Evolutionary conservation across 2,797 vertebrate species (phyloP), one percentile per base, ranked within the genome.

Genomic region (Tragelaphus oryx): DNA sequence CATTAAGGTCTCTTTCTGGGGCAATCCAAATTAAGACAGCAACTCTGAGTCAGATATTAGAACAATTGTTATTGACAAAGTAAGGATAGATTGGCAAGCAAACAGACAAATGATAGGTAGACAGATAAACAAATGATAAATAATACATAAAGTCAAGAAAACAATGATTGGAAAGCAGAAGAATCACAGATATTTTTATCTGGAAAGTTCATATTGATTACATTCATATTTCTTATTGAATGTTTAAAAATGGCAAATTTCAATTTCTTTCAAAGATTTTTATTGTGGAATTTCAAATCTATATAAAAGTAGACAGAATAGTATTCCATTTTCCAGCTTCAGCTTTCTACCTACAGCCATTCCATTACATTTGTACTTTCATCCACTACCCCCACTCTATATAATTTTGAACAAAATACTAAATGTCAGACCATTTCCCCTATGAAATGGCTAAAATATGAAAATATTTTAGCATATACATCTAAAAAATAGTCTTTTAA

Each of bases 191-290:
- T 33, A n/a, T 48, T 87, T 91, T 97, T 75, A 78, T 74, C 65
- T 79, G 50, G 57, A 81, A 93, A 71, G 17, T 93, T 82, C 6
- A 3, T 71, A 48, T 79, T 87, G 76, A 93, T 95, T 95, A 79
- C 80, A 59, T 89, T 86, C 37, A 12, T 22, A 48, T 48, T 85
- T 91, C 59, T 85, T 94, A 46, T 10, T 59, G 3, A 86, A 81
- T 76, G 50, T 50, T 89, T 89, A 52, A 76, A 86, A 86, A 52
- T 59, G 75, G 11, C 5, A 89, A 76, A 68, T 81, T 75, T 12
- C 12, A 24, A 22, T 84, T 68, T 88, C 16, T 68, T 60, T 46
- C 41, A 52, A 41, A 79, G 17, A 84, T 52, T 71, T 87, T 85
- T 89, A 79, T 65, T 44, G 6, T 52, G 41, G 28, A 46, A 46